Base-by-base conservation (phyloP, 2,797 vertebrate species). In the Lagocephalus sceleratus region DNA sequence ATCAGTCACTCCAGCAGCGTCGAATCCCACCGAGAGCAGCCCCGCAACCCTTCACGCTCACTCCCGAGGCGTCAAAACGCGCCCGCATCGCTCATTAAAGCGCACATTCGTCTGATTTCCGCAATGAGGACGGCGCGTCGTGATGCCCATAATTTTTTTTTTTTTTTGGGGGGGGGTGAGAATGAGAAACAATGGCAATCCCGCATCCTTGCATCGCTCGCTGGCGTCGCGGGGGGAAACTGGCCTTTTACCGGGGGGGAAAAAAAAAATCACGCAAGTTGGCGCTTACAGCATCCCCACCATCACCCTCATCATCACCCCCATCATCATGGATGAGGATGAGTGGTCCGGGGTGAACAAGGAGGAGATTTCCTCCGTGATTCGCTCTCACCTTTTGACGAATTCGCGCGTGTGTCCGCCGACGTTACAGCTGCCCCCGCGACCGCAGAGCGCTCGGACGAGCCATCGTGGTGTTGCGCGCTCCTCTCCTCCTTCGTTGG, bases 261-360 rank as follows among this genome's bases (percentile, higher is more conserved):
- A 82, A n/a, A n/a, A n/a, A n/a, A n/a, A n/a, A 83, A 88, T 73
- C 84, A 85, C 85, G 85, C 88, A 89, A 88, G 84, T 71, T 88
- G 32, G 87, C 83, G 83, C 83, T 86, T 82, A 77, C 54, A 82
- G 73, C 82, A 78, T 76, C 84, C 85, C 76, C 84, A 76, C 66
- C 85, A 79, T 72, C 85, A 75, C 68, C 69, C 46, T 48, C 66
- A 29, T 23, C 71, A 20, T n/a, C 66, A 20, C 21, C 66, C 8
- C 2, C 26, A 17, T 78, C 67, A 83, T 75, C 72, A 60, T 35
- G 32, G 32, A 35, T 35, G 84, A 86, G 76, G 74, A 58, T 67
- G 75, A 82, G 78, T 66, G 77, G 53, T 77, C 76, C 80, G 47
- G 68, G 62, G 38, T 67, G 79, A 82, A 71, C 62, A 63, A 64